Conservation (phyloP, 2,888 invertebrate genomes). For the Heliconius charithonia region DNA sequence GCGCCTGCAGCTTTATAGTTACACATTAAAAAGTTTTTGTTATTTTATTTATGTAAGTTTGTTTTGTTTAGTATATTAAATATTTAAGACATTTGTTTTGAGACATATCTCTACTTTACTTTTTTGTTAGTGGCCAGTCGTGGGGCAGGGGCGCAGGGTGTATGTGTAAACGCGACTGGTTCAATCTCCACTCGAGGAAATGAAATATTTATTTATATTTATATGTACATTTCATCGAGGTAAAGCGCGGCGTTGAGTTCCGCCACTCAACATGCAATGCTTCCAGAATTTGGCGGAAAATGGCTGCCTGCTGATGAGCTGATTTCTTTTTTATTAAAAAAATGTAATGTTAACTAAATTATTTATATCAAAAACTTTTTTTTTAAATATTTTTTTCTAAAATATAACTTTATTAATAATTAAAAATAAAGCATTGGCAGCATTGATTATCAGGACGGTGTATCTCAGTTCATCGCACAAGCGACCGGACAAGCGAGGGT, state of each 20-base stretch:
- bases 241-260: too few relatives aligned
- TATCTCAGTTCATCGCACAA: slow-evolving; percentile 23
- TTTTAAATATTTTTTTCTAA: too few relatives aligned
- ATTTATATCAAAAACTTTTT: background rate
- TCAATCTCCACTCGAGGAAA: too few relatives aligned
- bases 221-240: too few relatives aligned
- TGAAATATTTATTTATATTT: too few relatives aligned
- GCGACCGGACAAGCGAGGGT: slow-evolving; percentile 39
- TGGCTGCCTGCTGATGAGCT: too few relatives aligned
- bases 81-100: background rate
- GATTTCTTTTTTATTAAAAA: background rate
- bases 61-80: background rate
- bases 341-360: background rate
- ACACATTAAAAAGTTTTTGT: slow-evolving; percentile 24
- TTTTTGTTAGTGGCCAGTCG: too few relatives aligned
- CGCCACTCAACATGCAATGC: too few relatives aligned
- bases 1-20: slow-evolving; percentile 29
- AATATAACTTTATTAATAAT: too few relatives aligned
- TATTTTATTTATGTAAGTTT: slow-evolving; percentile 17
- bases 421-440: background rate
- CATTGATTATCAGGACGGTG: slow-evolving; percentile 10
- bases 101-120: background rate
- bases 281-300: too few relatives aligned
- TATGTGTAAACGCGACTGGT: too few relatives aligned
- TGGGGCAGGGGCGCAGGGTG: too few relatives aligned